Evolutionary conservation across 2,888 invertebrate genomes (phyloP), one percentile per base, ranked within the genome.

Genomic region (Hedychridium roseum): DNA sequence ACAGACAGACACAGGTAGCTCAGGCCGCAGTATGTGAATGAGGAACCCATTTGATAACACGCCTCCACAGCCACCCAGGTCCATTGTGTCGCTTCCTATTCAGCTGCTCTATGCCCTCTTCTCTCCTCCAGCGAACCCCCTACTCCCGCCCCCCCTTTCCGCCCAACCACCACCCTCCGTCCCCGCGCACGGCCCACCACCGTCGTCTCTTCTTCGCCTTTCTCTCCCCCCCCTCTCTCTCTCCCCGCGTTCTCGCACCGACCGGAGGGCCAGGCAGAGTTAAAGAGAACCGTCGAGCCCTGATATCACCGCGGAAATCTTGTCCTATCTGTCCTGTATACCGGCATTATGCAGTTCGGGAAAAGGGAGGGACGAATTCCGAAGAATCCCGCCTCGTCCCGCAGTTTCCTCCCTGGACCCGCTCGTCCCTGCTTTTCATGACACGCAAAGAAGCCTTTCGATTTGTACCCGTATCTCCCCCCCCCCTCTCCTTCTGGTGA

Each of bases 31-130:
- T 76, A 78, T 77, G 78, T 76, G 77, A 77, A 77, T 78, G 78
- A 78, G 76, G 77, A 78, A 77, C 77, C 78, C 78, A 78, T 78
- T 78, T 78, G 78, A 78, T 78, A 78, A 78, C 76, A 77, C 76
- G 74, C 76, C 76, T 76, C 73, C 75, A 72, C 75, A 75, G 74
- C 73, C 76, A 77, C 71, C 74, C 74, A 71, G 70, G 70, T 76
- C 76, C 76, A 78, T 78, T 78, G 77, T 77, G 76, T 76, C 71
- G 76, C 73, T 78, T 77, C 74, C 78, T 78, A 78, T 77, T 77
- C 77, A 76, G 68, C 72, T 68, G 73, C 72, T 74, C 75, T 73
- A 68, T 71, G 70, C 70, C 73, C 72, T 71, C 73, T 66, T 68
- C 64, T 65, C 43, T 20, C 42, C 37, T 30, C 57, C 55, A 57